A percentile compares a stretch with the other conserved stretches of the same genome.
phyloP scores from a whole-genome alignment of 2,888 invertebrate species.

The Diarsia mendica region DNA sequence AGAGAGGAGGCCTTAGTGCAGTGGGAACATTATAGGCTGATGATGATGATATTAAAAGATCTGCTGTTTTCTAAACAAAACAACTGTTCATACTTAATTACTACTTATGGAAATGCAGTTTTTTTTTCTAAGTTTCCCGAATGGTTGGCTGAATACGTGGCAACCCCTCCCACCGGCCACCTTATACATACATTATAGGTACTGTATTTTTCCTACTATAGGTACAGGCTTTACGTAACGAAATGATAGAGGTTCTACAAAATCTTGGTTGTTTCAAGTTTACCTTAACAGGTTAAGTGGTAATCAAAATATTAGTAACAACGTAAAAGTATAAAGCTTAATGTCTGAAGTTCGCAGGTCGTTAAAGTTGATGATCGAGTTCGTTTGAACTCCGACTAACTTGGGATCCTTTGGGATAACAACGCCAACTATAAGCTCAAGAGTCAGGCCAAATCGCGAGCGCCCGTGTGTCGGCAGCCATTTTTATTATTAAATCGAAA shows the following conservation, averaged over 20 bases:
- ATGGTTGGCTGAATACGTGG: too few relatives aligned
- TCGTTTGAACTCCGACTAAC: conserved; percentile 75
- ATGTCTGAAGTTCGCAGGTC: conserved; percentile 78
- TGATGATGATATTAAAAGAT: too few relatives aligned
- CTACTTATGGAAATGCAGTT: too few relatives aligned
- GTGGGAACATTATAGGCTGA: too few relatives aligned
- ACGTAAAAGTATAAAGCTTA: conserved; percentile 75
- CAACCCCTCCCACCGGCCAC: too few relatives aligned
- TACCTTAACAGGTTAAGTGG: conserved; percentile 61
- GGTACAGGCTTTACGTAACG: not conserved
- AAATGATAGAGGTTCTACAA: not conserved
- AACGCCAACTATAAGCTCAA: conserved; percentile 75
- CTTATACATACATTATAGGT: too few relatives aligned
- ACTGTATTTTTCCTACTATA: not conserved
- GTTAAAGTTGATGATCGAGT: conserved; percentile 83
- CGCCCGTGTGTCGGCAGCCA: conserved; percentile 47
- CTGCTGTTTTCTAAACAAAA: too few relatives aligned
- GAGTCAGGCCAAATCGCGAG: conserved; percentile 60
- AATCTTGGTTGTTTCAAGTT: conserved; percentile 23
- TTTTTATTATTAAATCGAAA: conserved; percentile 77
- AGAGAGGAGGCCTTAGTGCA: too few relatives aligned
- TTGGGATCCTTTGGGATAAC: conserved; percentile 80
- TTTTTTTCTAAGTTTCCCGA: too few relatives aligned
- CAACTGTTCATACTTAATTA: too few relatives aligned
- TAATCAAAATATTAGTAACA: conserved; percentile 72